Percentiles rank a stretch among this genome's conserved stretches.
These are phyloP conservation scores for Anoplopoma fimbria DNA, from an alignment of 2,113 vertebrate species.

Conservation along the genomic window DNA sequence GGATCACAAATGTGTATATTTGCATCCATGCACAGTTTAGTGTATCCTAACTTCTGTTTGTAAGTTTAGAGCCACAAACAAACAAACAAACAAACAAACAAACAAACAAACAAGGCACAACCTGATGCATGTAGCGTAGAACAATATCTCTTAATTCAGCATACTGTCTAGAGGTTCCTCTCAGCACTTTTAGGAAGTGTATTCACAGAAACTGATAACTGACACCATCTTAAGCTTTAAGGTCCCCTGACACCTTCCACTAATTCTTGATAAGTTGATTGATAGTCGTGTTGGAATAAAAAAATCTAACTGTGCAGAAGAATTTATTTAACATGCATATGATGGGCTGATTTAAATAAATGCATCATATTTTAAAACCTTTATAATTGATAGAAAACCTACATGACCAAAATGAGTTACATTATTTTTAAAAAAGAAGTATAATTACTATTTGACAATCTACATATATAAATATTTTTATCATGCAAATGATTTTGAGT, in stretches of 20 bases:
- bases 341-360: neutral
- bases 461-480: neutral
- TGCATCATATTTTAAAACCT: neutral
- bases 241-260: neutral
- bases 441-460: neutral
- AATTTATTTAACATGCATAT: neutral
- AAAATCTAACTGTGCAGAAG: neutral
- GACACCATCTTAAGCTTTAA: conserved; percentile 42
- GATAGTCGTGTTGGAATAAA: neutral
- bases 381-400: neutral
- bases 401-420: neutral
- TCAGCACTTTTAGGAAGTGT: conserved; percentile 36
- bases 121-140: conserved; percentile 8
- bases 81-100: neutral
- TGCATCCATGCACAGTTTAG: conserved; percentile 35
- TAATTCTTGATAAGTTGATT: conserved; percentile 30
- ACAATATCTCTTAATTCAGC: conserved; percentile 28
- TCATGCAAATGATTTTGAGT: neutral
- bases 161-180: conserved; percentile 28
- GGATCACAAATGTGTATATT: conserved; percentile 57
- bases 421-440: neutral
- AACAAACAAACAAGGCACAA: conserved; percentile 11
- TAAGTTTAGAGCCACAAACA: conserved; percentile 21
- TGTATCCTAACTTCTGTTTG: conserved; percentile 31
- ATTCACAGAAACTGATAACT: conserved; percentile 42